A percentile compares a stretch with the other conserved stretches of the same genome.
Conservation (phyloP, 1,140 invertebrate species). For the Polypedilum pembai region DNA sequence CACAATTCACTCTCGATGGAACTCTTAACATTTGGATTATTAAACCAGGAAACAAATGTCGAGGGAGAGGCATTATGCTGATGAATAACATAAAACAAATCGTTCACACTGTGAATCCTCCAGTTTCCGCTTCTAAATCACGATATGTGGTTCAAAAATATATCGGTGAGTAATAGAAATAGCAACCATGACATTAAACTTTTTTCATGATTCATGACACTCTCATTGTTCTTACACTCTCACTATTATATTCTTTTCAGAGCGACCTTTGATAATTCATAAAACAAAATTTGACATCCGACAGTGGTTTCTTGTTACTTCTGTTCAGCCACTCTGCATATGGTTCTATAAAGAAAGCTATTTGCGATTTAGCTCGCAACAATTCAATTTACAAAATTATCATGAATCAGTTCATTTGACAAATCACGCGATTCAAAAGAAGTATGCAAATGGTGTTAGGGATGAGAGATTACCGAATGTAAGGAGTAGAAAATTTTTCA, state of each 20-base stretch:
- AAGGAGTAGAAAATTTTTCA: conserved; percentile 48
- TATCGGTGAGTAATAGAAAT: conserved; percentile 64
- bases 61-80: conserved; percentile 81
- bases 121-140: conserved; percentile 52
- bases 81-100: conserved; percentile 83
- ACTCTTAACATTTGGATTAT: conserved; percentile 88
- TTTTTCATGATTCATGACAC: background rate
- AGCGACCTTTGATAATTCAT: conserved; percentile 76
- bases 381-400: conserved; percentile 80
- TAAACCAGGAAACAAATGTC: conserved; percentile 88
- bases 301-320: conserved; percentile 88
- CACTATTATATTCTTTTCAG: conserved; percentile 45
- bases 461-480: conserved; percentile 65
- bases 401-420: conserved; percentile 90
- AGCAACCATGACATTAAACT: background rate
- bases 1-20: conserved; percentile 75
- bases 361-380: conserved; percentile 84
- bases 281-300: conserved; percentile 91
- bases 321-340: conserved; percentile 80
- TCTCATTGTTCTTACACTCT: background rate
- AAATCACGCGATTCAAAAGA: conserved; percentile 88
- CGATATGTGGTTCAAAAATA: conserved; percentile 93
- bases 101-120: conserved; percentile 58
- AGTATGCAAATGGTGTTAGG: conserved; percentile 74
- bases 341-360: conserved; percentile 93